Base-by-base conservation (phyloP, 1,140 invertebrate genomes). In the Anoplolepis gracilipes region DNA sequence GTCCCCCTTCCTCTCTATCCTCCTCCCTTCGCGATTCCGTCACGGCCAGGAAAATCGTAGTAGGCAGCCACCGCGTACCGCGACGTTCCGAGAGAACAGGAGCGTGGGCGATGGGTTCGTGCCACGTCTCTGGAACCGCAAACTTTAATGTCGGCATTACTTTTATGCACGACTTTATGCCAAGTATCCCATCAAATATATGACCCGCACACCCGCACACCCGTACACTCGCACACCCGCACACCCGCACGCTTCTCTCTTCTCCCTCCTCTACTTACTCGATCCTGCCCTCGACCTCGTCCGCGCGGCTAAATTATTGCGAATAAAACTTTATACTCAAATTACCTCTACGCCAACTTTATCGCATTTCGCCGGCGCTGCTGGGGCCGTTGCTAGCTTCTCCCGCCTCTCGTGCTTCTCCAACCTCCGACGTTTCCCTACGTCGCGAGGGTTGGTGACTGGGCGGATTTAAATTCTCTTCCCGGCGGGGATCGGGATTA, bases 181-280 rank as follows among this genome's bases (percentile, higher is more conserved):
- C 94, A 95, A 94, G 94, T 94, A 95, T 95, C 93, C 93, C 93
- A 94, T 94, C 94, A 94, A 94, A 94, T 94, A 94, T 94, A 95
- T 93, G 93, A 93, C 93, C 92, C 92, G 87, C 90, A 91, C 87
- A 91, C 85, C 90, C 87, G 82, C 73, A 87, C 82, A 89, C 90
- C 91, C 92, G n/a, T n/a, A n/a, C n/a, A 93, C 93, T 92, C 92
- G 87, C 90, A 91, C 87, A 91, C 85, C 90, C 87, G 82, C 73
- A 87, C 82, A 89, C 90, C 91, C 92, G n/a, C n/a, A 13, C 42
- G 11, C 42, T 46, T 16, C 79, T 76, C 82, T 46, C 55, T 36
- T 67, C 72, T 64, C 28, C 72, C 19, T 49, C 46, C 46, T 49
- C 46, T 61, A 75, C 75, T 65, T 16, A 77, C 36, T 81, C 65